Conservation (phyloP, 2,797 vertebrate species). For the Cheirogaleus major region DNA sequence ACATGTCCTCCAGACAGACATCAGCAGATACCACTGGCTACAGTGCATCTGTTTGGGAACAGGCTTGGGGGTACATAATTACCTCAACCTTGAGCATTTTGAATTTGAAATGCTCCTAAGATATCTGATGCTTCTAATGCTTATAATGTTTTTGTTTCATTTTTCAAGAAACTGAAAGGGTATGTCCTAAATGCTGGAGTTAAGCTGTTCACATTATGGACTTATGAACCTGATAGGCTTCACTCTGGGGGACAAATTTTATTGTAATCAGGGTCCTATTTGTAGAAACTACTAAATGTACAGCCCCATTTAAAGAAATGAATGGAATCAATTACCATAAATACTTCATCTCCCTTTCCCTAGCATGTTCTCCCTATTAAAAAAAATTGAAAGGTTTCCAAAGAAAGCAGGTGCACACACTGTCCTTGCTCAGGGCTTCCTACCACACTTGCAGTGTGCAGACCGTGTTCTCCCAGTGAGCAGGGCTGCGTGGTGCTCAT, state of each 20-base stretch:
- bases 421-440: slow-evolving; percentile 28
- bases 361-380: neutral
- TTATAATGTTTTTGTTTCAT: neutral
- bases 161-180: neutral
- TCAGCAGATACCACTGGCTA: neutral
- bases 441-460: neutral
- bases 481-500: slow-evolving; percentile 29
- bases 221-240: neutral
- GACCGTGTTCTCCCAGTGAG: neutral
- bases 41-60: neutral
- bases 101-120: neutral
- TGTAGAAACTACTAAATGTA: neutral
- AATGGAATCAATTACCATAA: neutral
- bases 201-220: neutral
- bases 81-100: fast-evolving
- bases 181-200: fast-evolving
- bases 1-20: no score
- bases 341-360: neutral
- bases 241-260: neutral
- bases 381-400: slow-evolving; percentile 62
- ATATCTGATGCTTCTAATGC: no score
- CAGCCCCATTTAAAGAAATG: neutral
- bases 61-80: neutral
- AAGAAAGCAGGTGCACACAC: slow-evolving; percentile 48
- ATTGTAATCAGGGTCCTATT: neutral